Conservation (phyloP, 2,113 vertebrate genomes). For the Ovis aries region ARS-UI_Ramb_v3.0 NC_056062.1:65549501-65550000, state of each 20-base stretch:
- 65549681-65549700: not conserved
- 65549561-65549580: rapidly evolving
- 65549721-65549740: not conserved
- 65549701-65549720: not conserved
- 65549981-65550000: not conserved
- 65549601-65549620: not conserved
- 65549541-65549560: rapidly evolving
- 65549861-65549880: not conserved
- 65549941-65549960: not conserved
- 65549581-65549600: not conserved
- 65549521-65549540: rapidly evolving
- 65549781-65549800: not conserved
- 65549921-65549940: not conserved
- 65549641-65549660: not conserved
- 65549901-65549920: not conserved
- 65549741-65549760: not conserved
- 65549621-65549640: not conserved
- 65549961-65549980: not conserved
- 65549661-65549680: not conserved
- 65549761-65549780: rapidly evolving
- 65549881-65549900: not conserved
- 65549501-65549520: not conserved
- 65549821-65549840: not conserved
- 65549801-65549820: not conserved
- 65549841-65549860: not conserved